phyloP scores from a whole-genome alignment of 2,113 vertebrate species.

The Elephas maximus region DNA sequence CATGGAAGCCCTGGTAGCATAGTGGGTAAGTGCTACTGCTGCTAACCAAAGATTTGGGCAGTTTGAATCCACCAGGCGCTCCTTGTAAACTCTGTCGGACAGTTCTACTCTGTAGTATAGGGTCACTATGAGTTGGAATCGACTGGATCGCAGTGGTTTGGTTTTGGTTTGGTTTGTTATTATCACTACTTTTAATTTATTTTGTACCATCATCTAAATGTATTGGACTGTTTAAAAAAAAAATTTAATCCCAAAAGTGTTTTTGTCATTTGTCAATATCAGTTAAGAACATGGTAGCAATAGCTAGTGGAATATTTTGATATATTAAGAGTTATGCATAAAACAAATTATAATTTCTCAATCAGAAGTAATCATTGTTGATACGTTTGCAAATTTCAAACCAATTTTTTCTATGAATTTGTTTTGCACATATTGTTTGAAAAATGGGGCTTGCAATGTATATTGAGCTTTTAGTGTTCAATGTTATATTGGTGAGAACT shows the following conservation, averaged over 20 bases:
- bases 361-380: background rate
- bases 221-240: conserved; percentile 3
- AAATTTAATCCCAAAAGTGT: background rate
- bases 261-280: background rate
- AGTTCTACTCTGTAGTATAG: too few species aligned
- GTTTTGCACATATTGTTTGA: conserved; percentile 22
- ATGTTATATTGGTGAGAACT: background rate
- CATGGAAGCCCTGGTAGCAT: too few species aligned
- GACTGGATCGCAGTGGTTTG: too few species aligned
- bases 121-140: too few species aligned
- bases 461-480: conserved; percentile 26
- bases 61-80: too few species aligned
- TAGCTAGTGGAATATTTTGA: background rate
- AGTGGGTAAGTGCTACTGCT: too few species aligned
- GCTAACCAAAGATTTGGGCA: too few species aligned
- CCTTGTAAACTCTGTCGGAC: too few species aligned
- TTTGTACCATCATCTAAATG: conserved; percentile 21
- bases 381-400: background rate
- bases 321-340: conserved; percentile 19
- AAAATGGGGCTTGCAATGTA: background rate
- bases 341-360: conserved; percentile 20
- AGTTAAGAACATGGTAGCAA: background rate
- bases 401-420: background rate
- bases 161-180: too few species aligned
- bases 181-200: background rate